Base-by-base conservation (phyloP, 1,140 invertebrate species). In the Yoshiicerus persimilis region DNA sequence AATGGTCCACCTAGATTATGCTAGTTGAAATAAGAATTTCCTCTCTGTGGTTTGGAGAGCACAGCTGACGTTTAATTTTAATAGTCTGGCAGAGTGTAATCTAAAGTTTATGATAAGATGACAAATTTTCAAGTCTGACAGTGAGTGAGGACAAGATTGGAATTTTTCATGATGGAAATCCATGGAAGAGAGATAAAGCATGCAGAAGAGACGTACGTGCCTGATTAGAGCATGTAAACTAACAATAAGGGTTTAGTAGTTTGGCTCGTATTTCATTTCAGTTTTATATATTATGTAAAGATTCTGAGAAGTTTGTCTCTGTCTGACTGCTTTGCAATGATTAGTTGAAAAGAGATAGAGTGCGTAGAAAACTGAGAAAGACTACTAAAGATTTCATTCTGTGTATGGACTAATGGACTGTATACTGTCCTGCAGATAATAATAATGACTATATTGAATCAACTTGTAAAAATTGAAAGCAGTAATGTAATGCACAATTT, bases 51-150 rank as follows among this genome's bases (percentile, higher is more conserved):
- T n/a, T 56, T n/a, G 47, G n/a, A n/a, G 20, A n/a, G n/a, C 47
- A 56, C 47, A 30, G 66, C 66, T 80, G 75, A 36, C 70, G 20
- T 13, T 56, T n/a, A n/a, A 36, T 80, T 36, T 36, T 77, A 16
- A 5, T 77, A 38, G 75, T 5, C 4, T 34, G 16, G 34, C 34
- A 23, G 13, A 36, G 32, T 36, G 34, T 38, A 38, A 30, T n/a
- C n/a, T n/a, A 32, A 6, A 80, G 27, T 80, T 36, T 23, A 1
- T 80, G 30, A 80, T 80, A 80, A 80, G 30, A 36, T 80, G 75
- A 80, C 75, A 80, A 80, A 80, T 80, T 80, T 80, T 80, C 75
- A 80, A 36, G 30, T 80, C 75, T 80, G 75, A 80, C 75, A 80
- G 30, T 80, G 75, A 34, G 34, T 38, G 34, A 34, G 9, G 32